Percentiles rank a stretch among this genome's conserved stretches.
phyloP scores from a whole-genome alignment of 2,888 invertebrate genomes.

The Papilio demoleus region DNA sequence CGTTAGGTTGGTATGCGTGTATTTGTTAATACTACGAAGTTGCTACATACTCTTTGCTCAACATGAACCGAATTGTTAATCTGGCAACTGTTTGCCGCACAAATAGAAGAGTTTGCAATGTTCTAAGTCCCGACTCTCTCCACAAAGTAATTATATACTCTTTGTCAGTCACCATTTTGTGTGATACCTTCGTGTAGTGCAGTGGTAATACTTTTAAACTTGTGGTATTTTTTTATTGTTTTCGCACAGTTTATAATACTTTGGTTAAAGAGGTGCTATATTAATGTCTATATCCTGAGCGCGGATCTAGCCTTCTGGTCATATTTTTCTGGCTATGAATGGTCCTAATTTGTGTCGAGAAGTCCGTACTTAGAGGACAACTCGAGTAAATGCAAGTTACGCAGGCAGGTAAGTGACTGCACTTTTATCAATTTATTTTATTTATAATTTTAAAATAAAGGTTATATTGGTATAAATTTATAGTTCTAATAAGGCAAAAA shows the following conservation, averaged over 20 bases:
- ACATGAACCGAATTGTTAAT: too few species aligned
- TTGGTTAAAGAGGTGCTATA: not conserved
- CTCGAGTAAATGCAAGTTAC: constrained; percentile 51
- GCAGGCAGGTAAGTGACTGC: constrained; percentile 46
- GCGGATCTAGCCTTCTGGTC: not conserved
- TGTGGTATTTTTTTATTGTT: constrained; percentile 5
- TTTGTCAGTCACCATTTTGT: constrained; percentile 19
- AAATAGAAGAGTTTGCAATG: too few species aligned
- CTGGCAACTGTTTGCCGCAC: too few species aligned
- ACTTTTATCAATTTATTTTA: not conserved
- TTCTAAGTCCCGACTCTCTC: too few species aligned
- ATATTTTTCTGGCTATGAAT: constrained; percentile 38
- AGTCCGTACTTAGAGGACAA: constrained; percentile 39
- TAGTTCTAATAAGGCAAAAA: not conserved
- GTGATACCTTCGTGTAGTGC: not conserved
- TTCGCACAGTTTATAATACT: not conserved
- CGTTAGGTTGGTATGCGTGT: too few species aligned
- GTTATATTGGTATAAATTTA: constrained; percentile 2
- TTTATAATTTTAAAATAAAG: not conserved
- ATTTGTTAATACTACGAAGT: too few species aligned
- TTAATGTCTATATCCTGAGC: not conserved
- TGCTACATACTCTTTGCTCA: too few species aligned
- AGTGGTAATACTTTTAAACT: not conserved
- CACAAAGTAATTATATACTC: not conserved
- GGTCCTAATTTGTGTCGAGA: constrained; percentile 29